Percentiles rank a stretch among this genome's conserved stretches.
phyloP scores from a whole-genome alignment of 2,113 vertebrate species.

The Actinemys pallida region DNA sequence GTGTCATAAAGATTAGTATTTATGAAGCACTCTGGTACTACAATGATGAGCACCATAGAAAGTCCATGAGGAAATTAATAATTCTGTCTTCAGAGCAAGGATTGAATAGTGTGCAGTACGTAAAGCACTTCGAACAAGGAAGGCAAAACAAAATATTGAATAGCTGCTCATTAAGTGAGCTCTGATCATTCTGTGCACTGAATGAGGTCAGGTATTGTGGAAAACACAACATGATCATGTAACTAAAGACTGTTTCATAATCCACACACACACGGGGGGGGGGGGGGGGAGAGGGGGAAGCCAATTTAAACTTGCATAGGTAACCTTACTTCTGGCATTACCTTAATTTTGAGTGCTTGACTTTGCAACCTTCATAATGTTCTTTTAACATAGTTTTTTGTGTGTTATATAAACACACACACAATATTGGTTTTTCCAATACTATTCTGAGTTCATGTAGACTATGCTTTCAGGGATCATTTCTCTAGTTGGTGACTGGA shows the following conservation, averaged over 20 bases:
- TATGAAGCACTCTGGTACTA: background rate
- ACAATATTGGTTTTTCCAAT: background rate
- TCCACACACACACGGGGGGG: background rate
- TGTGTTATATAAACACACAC: background rate
- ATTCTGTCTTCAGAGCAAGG: background rate
- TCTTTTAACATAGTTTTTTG: background rate
- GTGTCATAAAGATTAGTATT: background rate
- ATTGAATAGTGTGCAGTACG: background rate
- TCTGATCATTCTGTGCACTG: background rate
- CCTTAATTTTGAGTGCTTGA: background rate
- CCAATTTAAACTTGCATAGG: background rate
- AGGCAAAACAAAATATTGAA: background rate
- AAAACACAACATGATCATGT: background rate
- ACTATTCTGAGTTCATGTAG: background rate
- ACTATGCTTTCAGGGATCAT: too few relatives aligned
- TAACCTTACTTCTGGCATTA: background rate
- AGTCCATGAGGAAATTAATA: rapidly evolving
- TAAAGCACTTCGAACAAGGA: background rate
- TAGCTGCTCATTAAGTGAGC: background rate
- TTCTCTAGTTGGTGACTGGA: too few relatives aligned
- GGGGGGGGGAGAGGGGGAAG: background rate
- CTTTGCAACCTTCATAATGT: background rate
- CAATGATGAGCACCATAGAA: background rate
- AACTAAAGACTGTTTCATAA: background rate
- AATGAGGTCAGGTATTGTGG: background rate